Conservation (phyloP, 2,113 vertebrate genomes). For the Phrynosoma blainvillii region DNA sequence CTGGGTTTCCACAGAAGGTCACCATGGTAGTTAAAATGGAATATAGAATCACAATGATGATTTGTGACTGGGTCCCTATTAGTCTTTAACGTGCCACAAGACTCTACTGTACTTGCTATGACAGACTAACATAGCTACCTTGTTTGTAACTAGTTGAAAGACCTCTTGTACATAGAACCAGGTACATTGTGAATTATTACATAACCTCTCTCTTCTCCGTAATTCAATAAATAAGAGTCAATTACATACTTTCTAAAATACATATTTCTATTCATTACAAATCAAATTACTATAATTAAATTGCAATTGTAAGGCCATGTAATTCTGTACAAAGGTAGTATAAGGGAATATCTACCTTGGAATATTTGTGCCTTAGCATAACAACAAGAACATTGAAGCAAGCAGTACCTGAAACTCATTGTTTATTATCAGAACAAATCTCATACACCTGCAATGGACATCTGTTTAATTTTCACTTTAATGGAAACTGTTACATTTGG, state of each 20-base stretch:
- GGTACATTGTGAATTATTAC: neutral
- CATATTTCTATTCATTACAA: neutral
- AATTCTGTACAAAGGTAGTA: slow-evolving; percentile 40
- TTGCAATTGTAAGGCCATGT: slow-evolving; percentile 18
- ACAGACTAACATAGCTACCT: neutral
- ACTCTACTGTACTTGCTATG: neutral
- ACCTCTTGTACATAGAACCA: too few species aligned
- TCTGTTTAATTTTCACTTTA: slow-evolving; percentile 70
- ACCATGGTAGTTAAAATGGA: too few species aligned
- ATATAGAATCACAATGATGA: too few species aligned
- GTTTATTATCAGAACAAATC: slow-evolving; percentile 62
- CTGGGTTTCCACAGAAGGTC: too few species aligned
- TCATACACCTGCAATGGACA: slow-evolving; percentile 64
- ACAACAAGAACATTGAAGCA: slow-evolving; percentile 48
- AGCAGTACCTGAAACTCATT: slow-evolving; percentile 59
- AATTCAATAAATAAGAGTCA: neutral
- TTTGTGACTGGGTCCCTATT: too few species aligned
- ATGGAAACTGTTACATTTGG: slow-evolving; percentile 72
- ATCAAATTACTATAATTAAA: neutral
- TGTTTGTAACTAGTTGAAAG: too few species aligned
- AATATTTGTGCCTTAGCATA: slow-evolving; percentile 44
- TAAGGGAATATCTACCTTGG: slow-evolving; percentile 56
- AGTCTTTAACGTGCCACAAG: neutral
- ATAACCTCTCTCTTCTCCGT: neutral
- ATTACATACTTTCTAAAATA: neutral